phyloP scores from a whole-genome alignment of 2,797 vertebrate species.

The Rhadinocentrus ornatus region DNA sequence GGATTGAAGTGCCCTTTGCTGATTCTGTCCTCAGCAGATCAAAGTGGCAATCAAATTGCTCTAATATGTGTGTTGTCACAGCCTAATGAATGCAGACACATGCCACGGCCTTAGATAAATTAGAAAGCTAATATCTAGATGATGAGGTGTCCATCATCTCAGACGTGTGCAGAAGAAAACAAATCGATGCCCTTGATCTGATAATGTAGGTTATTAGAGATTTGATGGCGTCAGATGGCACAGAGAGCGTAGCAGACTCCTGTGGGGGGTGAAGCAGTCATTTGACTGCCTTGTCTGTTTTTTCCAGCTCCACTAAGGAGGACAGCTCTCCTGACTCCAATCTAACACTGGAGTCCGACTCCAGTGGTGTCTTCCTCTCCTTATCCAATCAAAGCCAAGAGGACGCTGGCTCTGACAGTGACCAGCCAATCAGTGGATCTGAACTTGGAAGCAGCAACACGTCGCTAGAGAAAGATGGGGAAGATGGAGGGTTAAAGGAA shows the following conservation, averaged over 20 bases:
- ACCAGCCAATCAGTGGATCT: conserved; percentile 77
- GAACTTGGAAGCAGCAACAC: conserved; percentile 78
- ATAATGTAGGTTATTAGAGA: conserved; percentile 32
- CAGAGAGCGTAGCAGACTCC: too few relatives aligned
- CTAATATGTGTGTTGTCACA: not conserved
- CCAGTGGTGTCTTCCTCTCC: conserved; percentile 82
- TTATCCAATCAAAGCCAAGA: conserved; percentile 83
- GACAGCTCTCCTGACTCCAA: conserved; percentile 84
- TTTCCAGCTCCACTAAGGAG: conserved; percentile 74
- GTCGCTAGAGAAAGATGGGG: conserved; percentile 77
- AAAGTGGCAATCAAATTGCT: not conserved
- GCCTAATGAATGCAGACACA: conserved; percentile 12
- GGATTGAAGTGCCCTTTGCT: not conserved
- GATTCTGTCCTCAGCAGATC: conserved; percentile 1
- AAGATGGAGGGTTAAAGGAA: conserved; percentile 69
- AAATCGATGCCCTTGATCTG: conserved; percentile 33
- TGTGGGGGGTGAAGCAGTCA: conserved; percentile 5
- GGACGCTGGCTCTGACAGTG: conserved; percentile 77
- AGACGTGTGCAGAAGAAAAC: conserved; percentile 25
- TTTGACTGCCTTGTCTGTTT: conserved; percentile 45
- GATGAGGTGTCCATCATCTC: conserved; percentile 15
- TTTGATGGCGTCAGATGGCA: conserved; percentile 20
- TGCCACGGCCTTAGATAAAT: conserved; percentile 1
- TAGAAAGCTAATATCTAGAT: conserved; percentile 16
- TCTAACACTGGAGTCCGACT: conserved; percentile 80